Percentiles rank a stretch among this genome's conserved stretches.
These are phyloP conservation scores for Psettodes erumei DNA, from an alignment of 2,113 vertebrate genomes.

Conservation along the genomic window DNA sequence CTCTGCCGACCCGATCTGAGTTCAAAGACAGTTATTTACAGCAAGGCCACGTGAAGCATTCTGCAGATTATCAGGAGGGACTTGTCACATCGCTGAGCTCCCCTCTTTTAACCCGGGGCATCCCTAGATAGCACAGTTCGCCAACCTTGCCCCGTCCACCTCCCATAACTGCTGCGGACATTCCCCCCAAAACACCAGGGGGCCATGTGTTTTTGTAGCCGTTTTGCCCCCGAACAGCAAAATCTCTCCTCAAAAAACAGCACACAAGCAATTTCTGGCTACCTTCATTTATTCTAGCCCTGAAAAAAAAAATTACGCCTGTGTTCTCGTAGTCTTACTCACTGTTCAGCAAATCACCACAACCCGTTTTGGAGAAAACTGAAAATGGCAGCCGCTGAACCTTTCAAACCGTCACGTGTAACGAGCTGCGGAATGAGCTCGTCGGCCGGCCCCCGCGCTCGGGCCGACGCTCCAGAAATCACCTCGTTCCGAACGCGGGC, in stretches of 20 bases:
- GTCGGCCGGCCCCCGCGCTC: too few relatives aligned
- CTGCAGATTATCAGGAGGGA: background rate
- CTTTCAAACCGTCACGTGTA: background rate
- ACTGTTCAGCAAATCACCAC: background rate
- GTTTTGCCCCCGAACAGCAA: background rate
- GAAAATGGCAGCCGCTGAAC: background rate
- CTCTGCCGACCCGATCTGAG: conserved; percentile 38
- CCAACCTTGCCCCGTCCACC: background rate
- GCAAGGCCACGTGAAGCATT: conserved; percentile 1
- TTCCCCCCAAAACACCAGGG: too few relatives aligned
- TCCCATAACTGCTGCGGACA: background rate
- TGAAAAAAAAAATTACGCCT: background rate
- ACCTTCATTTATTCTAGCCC: background rate
- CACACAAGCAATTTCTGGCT: background rate
- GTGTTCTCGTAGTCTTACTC: background rate
- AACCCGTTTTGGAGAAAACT: background rate
- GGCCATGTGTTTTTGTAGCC: background rate
- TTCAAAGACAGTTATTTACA: conserved; percentile 47
- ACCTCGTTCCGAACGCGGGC: background rate
- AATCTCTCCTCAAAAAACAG: background rate
- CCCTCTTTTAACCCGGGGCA: too few relatives aligned
- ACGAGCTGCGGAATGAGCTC: too few relatives aligned
- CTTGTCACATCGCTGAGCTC: background rate
- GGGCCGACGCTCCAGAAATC: too few relatives aligned
- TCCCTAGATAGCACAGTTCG: background rate